Conservation (phyloP, 2,888 invertebrate species). For the Ornithoptera priamus region DNA sequence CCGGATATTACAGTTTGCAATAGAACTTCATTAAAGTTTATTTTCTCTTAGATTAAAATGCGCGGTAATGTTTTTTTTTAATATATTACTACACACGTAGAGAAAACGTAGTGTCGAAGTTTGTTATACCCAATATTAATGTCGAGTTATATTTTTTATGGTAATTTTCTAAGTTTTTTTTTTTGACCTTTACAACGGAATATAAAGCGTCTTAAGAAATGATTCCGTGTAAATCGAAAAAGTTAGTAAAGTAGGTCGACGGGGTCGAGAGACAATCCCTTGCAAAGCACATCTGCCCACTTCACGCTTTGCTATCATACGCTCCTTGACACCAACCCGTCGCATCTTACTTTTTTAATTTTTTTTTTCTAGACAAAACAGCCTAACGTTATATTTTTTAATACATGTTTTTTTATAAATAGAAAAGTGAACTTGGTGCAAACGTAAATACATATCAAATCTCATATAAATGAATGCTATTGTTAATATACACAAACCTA, state of each 20-base stretch:
- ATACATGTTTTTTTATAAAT: not conserved
- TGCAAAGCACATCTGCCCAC: slow-evolving; percentile 51
- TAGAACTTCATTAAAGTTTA: not conserved
- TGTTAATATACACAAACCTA: too few species aligned
- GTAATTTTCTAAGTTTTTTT: not conserved
- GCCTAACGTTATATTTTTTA: not conserved
- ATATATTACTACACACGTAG: too few species aligned
- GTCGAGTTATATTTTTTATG: not conserved
- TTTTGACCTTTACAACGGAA: slow-evolving; percentile 11
- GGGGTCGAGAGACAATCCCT: slow-evolving; percentile 53
- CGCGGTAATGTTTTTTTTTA: too few species aligned
- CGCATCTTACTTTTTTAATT: slow-evolving; percentile 27
- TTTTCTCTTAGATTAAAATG: too few species aligned
- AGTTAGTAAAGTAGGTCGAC: slow-evolving; percentile 52
- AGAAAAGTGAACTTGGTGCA: not conserved
- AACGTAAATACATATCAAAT: too few species aligned
- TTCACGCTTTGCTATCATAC: slow-evolving; percentile 41
- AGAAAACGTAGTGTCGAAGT: too few species aligned
- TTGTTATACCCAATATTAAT: too few species aligned
- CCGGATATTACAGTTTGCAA: not conserved
- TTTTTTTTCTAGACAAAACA: slow-evolving; percentile 12
- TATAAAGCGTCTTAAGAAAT: slow-evolving; percentile 34
- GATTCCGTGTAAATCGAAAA: slow-evolving; percentile 45
- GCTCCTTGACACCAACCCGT: slow-evolving; percentile 42
- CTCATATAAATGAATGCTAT: too few species aligned